These are phyloP conservation scores for Micropoecilia bifurca DNA, from an alignment of 2,797 vertebrate species.

Conservation along the genomic window DNA sequence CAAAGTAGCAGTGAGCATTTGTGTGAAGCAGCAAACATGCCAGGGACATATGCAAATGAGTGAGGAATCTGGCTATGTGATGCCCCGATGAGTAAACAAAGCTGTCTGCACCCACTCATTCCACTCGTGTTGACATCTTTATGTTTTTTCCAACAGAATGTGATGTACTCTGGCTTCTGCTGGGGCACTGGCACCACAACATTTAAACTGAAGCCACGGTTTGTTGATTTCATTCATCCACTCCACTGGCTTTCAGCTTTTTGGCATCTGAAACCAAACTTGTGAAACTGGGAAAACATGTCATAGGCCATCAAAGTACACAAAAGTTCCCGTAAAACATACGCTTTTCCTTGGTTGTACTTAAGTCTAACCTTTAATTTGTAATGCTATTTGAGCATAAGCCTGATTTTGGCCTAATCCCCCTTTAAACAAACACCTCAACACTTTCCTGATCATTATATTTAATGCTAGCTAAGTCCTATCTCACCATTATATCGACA, in stretches of 20 bases:
- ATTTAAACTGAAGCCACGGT: constrained; percentile 17
- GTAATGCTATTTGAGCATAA: too few relatives aligned
- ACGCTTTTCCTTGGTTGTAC: too few relatives aligned
- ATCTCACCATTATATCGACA: too few relatives aligned
- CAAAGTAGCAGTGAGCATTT: constrained; percentile 35
- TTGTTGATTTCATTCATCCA: constrained; percentile 19
- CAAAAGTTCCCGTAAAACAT: not conserved
- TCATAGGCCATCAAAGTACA: not conserved
- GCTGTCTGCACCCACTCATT: constrained; percentile 43
- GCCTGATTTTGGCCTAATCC: too few relatives aligned
- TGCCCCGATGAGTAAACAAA: constrained; percentile 62
- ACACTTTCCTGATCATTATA: too few relatives aligned
- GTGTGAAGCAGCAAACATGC: constrained; percentile 35
- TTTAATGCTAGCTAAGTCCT: too few relatives aligned
- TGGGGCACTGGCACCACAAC: constrained; percentile 11
- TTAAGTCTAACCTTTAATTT: too few relatives aligned
- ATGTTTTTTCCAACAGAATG: constrained; percentile 32
- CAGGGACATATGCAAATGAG: constrained; percentile 67
- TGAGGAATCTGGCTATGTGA: constrained; percentile 47
- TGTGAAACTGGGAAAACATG: not conserved
- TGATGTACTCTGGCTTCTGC: constrained; percentile 26
- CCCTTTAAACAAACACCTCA: too few relatives aligned
- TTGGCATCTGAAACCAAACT: not conserved
- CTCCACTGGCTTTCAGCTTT: not conserved
- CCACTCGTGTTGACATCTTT: constrained; percentile 35